Evolutionary conservation across 2,113 vertebrate species (phyloP).

Genomic region (Rhombomys opimus): DNA sequence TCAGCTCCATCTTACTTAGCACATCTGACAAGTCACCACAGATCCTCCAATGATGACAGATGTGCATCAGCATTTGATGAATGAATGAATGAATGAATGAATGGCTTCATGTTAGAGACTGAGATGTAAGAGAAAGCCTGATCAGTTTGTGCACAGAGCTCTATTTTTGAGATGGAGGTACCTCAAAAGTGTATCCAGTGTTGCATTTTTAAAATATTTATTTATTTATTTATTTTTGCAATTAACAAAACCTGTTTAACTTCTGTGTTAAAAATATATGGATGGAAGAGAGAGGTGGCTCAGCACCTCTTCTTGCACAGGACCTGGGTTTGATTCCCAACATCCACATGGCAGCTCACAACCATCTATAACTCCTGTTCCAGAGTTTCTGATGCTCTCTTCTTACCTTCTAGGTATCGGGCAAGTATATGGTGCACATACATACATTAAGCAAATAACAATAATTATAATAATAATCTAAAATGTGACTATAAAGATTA

Average conservation of each 20-base stretch:
- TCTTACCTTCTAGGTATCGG: background rate
- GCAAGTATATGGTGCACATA: background rate
- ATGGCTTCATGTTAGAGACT: background rate
- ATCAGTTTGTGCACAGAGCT: background rate
- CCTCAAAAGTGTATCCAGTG: background rate
- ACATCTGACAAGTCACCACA: background rate
- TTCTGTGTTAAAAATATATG: background rate
- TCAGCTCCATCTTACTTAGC: background rate
- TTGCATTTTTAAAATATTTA: background rate
- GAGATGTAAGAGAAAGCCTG: background rate
- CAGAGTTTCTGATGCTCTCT: background rate
- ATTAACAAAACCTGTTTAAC: background rate
- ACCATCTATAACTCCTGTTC: background rate
- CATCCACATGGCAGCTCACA: background rate
- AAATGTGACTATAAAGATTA: background rate
- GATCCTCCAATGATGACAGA: background rate
- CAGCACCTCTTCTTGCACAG: background rate
- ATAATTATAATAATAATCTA: background rate
- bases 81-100: background rate
- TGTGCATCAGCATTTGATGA: background rate
- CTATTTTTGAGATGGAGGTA: background rate
- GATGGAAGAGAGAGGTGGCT: background rate
- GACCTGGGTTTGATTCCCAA: background rate
- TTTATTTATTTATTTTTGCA: slow-evolving; percentile 13
- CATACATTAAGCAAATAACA: background rate